phyloP scores from a whole-genome alignment of 2,888 invertebrate species.

The Chrysomela aeneicollis region DNA sequence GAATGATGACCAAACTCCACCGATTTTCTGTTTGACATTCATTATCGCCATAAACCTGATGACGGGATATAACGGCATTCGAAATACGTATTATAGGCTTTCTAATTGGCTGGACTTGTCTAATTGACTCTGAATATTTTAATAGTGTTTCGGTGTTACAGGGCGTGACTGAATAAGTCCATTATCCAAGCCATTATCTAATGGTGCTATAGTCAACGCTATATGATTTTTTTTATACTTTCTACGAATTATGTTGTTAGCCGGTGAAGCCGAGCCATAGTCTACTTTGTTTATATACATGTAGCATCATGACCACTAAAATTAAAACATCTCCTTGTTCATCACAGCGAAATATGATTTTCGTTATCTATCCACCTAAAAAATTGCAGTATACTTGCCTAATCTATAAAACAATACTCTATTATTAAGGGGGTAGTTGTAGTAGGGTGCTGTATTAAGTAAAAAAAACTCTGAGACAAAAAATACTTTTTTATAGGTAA shows the following conservation, averaged over 20 bases:
- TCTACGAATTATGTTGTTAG: not conserved
- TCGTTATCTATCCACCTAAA: too few relatives aligned
- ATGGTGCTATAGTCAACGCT: not conserved
- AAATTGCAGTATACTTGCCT: too few relatives aligned
- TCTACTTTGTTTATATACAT: too few relatives aligned
- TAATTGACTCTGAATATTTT: constrained; percentile 27
- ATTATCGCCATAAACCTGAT: constrained; percentile 23
- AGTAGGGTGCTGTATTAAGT: too few relatives aligned
- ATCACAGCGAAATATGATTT: too few relatives aligned
- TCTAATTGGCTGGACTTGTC: constrained; percentile 26
- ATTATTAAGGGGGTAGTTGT: too few relatives aligned
- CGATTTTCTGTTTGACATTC: constrained; percentile 29
- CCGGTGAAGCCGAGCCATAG: too few relatives aligned
- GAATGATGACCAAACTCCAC: not conserved
- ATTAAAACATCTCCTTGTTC: too few relatives aligned
- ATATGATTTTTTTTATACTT: not conserved
- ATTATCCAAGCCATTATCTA: not conserved
- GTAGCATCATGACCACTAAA: too few relatives aligned
- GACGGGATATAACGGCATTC: constrained; percentile 25
- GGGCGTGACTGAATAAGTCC: constrained; percentile 16
- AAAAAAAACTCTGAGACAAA: too few relatives aligned
- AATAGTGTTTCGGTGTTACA: constrained; percentile 20
- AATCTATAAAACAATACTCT: too few relatives aligned
- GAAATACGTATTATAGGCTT: constrained; percentile 31
- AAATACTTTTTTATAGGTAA: too few relatives aligned